These are phyloP conservation scores for Cenopis cana DNA, from an alignment of 2,888 invertebrate genomes.

Conservation along the genomic window DNA sequence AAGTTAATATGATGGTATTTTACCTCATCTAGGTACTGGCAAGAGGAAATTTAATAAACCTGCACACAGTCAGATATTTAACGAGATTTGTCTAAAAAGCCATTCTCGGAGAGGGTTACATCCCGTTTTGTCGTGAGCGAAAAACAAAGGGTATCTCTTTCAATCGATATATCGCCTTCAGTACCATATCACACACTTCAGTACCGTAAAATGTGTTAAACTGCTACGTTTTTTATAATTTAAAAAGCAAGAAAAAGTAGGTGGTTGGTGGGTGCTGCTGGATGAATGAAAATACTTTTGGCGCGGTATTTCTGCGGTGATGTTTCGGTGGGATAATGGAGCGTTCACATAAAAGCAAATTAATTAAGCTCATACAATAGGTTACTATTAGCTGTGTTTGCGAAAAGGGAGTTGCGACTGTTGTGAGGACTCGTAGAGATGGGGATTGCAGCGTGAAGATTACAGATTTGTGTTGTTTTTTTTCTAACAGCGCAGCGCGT, in stretches of 20 bases:
- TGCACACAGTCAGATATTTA: too few relatives aligned
- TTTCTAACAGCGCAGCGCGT: background rate
- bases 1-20: too few relatives aligned
- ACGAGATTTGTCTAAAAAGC: too few relatives aligned
- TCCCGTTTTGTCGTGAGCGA: too few relatives aligned
- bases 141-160: too few relatives aligned
- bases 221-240: background rate
- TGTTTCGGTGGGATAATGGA: slow-evolving; percentile 62
- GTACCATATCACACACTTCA: background rate
- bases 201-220: background rate
- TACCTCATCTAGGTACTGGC: too few relatives aligned
- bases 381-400: slow-evolving; percentile 68
- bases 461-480: background rate
- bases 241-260: background rate
- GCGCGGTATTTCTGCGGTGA: slow-evolving; percentile 35
- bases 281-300: slow-evolving; percentile 4
- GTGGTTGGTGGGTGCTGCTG: background rate
- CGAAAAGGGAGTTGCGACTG: slow-evolving; percentile 55
- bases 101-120: too few relatives aligned
- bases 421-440: background rate
- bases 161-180: too few relatives aligned
- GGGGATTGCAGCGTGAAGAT: background rate
- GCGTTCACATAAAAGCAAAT: slow-evolving; percentile 74
- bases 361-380: slow-evolving; percentile 75
- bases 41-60: too few relatives aligned